phyloP scores from a whole-genome alignment of 2,797 vertebrate species.

The Natrix natrix region DNA sequence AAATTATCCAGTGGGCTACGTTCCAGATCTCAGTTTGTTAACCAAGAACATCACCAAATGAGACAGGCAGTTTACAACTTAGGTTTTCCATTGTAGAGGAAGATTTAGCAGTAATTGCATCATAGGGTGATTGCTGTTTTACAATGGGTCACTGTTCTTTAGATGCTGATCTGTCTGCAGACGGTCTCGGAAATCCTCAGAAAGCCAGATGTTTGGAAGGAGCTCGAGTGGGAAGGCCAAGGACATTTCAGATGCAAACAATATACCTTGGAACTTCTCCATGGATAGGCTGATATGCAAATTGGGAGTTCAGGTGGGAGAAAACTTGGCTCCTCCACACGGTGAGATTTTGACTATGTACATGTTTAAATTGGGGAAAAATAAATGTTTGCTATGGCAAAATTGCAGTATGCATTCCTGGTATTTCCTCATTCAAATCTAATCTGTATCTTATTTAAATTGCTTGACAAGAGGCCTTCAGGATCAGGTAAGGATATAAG shows the following conservation, averaged over 20 bases:
- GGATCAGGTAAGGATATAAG: background rate
- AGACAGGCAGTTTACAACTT: background rate
- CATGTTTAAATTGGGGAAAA: background rate
- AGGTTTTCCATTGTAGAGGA: background rate
- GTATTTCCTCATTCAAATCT: background rate
- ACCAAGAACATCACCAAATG: background rate
- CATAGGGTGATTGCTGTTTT: background rate
- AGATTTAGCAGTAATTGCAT: background rate
- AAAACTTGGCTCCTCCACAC: background rate
- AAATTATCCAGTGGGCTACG: background rate
- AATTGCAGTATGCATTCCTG: background rate
- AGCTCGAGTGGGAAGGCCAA: constrained; percentile 29
- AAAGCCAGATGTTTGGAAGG: constrained; percentile 44
- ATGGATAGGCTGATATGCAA: constrained; percentile 21
- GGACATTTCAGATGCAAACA: constrained; percentile 39
- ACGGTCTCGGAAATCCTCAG: constrained; percentile 39
- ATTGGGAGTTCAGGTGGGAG: constrained; percentile 13
- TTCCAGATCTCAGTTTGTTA: background rate
- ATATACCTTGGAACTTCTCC: constrained; percentile 46
- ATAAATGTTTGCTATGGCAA: background rate
- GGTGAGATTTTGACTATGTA: background rate
- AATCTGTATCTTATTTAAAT: background rate
- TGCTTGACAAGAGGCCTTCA: background rate
- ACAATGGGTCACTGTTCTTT: constrained; percentile 50
- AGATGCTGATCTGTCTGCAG: constrained; percentile 34